These are phyloP conservation scores for Troides aeacus DNA, from an alignment of 2,888 invertebrate genomes.

Conservation along the genomic window DNA sequence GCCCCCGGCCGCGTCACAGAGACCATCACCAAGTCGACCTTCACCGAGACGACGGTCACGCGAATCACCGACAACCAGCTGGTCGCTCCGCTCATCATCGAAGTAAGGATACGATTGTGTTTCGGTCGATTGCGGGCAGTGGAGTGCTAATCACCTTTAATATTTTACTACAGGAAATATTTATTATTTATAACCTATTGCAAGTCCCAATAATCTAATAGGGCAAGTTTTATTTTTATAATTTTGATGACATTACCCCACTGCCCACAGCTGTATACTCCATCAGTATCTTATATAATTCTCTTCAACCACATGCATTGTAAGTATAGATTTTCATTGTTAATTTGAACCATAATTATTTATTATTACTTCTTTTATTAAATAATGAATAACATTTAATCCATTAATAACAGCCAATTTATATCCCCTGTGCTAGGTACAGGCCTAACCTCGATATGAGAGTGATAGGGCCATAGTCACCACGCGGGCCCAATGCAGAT, in stretches of 20 bases:
- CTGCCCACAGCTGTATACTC: background rate
- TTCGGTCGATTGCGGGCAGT: conserved; percentile 12
- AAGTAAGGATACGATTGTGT: conserved; percentile 81
- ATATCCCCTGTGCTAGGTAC: too few relatives aligned
- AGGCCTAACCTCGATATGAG: too few relatives aligned
- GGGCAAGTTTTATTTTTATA: too few relatives aligned
- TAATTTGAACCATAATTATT: too few relatives aligned
- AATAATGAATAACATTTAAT: too few relatives aligned
- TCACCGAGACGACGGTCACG: conserved; percentile 97
- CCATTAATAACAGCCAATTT: too few relatives aligned
- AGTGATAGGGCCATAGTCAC: too few relatives aligned
- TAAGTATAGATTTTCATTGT: background rate
- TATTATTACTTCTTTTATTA: too few relatives aligned
- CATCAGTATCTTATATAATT: background rate
- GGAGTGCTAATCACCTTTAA: background rate
- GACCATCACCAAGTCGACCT: conserved; percentile 96
- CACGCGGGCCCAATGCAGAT: too few relatives aligned
- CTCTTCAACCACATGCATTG: background rate
- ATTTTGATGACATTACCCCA: background rate
- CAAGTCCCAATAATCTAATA: too few relatives aligned
- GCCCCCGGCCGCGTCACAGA: conserved; percentile 93
- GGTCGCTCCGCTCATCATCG: conserved; percentile 90
- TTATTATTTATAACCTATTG: too few relatives aligned
- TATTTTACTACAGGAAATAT: too few relatives aligned
- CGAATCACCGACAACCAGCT: conserved; percentile 95